phyloP scores from a whole-genome alignment of 2,888 invertebrate species.

The Diarsia mendica region DNA sequence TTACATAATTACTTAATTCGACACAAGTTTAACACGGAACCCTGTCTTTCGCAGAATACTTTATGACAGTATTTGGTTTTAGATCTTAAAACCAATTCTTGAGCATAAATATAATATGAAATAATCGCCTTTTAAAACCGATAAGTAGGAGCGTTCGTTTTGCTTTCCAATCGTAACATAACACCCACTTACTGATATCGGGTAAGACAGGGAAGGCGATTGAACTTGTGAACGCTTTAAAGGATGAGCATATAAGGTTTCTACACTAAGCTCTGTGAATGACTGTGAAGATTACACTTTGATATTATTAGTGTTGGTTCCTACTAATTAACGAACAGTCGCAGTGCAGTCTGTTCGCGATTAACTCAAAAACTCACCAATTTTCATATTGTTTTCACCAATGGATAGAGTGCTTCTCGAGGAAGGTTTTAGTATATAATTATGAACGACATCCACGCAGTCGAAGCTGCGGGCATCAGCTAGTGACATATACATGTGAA shows the following conservation, averaged over 20 bases:
- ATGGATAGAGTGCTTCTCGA: no score
- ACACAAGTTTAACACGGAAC: neutral
- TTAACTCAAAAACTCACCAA: no score
- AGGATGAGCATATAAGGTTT: conserved; percentile 9
- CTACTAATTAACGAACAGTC: neutral
- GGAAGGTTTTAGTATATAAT: no score
- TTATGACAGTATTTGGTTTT: neutral
- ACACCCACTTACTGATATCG: conserved; percentile 3
- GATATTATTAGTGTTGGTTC: conserved; percentile 9
- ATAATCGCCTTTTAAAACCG: neutral
- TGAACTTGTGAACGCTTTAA: neutral
- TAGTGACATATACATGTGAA: neutral
- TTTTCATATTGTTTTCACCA: no score
- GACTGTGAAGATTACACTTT: conserved; percentile 11
- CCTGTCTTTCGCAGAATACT: neutral
- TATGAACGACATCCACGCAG: no score
- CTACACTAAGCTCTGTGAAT: conserved; percentile 7
- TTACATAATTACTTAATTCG: neutral
- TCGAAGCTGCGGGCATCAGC: no score
- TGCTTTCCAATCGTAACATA: conserved; percentile 11
- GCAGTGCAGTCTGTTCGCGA: no score
- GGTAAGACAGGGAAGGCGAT: conserved; percentile 2
- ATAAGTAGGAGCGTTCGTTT: neutral
- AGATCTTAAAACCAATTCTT: neutral
- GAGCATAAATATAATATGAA: neutral